Base-by-base conservation (phyloP, 2,113 vertebrate genomes). In the Amazona vittata region DNA sequence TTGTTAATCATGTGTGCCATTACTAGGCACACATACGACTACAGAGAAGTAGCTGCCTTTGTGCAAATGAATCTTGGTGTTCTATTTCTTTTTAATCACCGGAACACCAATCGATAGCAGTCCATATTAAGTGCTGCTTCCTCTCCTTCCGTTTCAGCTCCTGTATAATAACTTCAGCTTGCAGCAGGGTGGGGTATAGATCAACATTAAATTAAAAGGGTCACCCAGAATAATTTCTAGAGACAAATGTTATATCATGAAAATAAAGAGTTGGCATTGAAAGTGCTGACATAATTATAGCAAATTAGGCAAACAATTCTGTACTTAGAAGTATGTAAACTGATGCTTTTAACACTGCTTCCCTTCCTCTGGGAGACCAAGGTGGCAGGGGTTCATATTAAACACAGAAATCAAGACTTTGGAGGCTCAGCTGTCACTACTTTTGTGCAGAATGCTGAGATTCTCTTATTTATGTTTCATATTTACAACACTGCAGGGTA, bases 241-340 rank as follows among this genome's bases (percentile, higher is more conserved):
- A 91, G 77, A 75, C 68, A 93, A 70, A 83, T 63, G 62, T 92
- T 94, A 78, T 59, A 89, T 7, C 44, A 16, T 64, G 62, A 91
- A 95, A 96, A 90, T 53, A 90, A 80, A 82, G 57, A 90, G 19
- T 46, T 93, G 88, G 79, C 46, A 90, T 55, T 41, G 41, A 89
- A 96, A 96, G 65, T 52, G 55, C 79, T 96, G 87, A 86, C 76
- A 89, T 87, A 96, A 95, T 95, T 90, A 92, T 16, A 93, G 63
- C 39, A 93, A 94, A 90, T 73, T 55, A 95, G 96, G 73, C 65
- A 94, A 96, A 92, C 53, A 33, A 19, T 90, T 94, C 63, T 60
- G n/a, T 70, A 37, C 82, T 88, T 76, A 86, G 67, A 78, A 94
- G 77, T 68, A 71, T 28, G 59, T 69, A 95, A 94, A 88, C 65